phyloP scores from a whole-genome alignment of 2,113 vertebrate species.

The Zeus faber region DNA sequence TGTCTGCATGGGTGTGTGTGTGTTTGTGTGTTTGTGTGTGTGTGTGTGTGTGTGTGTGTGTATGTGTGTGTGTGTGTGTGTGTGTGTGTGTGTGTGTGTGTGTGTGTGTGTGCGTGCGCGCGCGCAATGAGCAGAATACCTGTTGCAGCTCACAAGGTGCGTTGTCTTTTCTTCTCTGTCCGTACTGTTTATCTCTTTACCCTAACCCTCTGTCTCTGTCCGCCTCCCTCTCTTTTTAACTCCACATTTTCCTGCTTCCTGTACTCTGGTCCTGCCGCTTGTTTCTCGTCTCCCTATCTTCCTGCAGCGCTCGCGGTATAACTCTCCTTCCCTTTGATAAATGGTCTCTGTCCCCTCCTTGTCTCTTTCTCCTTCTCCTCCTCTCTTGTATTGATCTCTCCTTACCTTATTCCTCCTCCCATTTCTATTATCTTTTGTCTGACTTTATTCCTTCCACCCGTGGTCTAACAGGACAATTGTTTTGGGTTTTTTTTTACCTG shows the following conservation, averaged over 20 bases:
- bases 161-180: neutral
- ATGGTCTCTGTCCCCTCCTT: neutral
- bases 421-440: too few relatives aligned
- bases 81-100: conserved; percentile 20
- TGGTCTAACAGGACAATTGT: too few relatives aligned
- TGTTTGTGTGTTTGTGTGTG: too few relatives aligned
- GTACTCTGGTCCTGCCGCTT: neutral
- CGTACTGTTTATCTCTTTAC: too few relatives aligned
- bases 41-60: neutral
- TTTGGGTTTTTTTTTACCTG: too few relatives aligned
- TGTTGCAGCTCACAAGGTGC: neutral
- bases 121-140: neutral
- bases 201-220: conserved; percentile 9
- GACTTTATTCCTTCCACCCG: too few relatives aligned
- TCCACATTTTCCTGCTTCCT: neutral
- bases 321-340: conserved; percentile 13
- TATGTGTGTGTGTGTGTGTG: neutral
- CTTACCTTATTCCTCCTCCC: too few relatives aligned
- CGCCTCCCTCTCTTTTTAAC: neutral
- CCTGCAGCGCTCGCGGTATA: conserved; percentile 6
- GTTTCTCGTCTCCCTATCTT: neutral
- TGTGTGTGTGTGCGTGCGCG: neutral
- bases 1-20: too few relatives aligned
- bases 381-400: neutral
- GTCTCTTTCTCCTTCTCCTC: neutral